These are phyloP conservation scores for Zelostemma sp. DNA, from an alignment of 1,140 invertebrate species.

Conservation along the genomic window DNA sequence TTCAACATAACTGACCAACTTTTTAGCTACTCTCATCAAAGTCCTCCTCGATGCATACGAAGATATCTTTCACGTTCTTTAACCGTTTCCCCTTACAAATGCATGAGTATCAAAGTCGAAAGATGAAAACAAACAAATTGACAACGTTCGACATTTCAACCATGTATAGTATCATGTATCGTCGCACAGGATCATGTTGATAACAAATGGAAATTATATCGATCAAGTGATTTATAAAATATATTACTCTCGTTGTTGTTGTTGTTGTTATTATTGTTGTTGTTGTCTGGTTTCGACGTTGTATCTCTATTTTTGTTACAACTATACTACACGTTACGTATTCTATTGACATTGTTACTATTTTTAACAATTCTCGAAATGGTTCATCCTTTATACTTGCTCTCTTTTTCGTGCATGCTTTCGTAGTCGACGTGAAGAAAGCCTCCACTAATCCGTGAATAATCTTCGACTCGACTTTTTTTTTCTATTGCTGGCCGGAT, in stretches of 20 bases:
- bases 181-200: slow-evolving; percentile 13
- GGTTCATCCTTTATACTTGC: slow-evolving; percentile 33
- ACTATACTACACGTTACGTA: slow-evolving; percentile 46
- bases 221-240: slow-evolving; percentile 7
- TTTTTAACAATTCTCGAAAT: slow-evolving; percentile 43
- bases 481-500: slow-evolving; percentile 77
- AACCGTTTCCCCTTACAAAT: background rate
- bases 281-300: slow-evolving; percentile 56
- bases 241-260: slow-evolving; percentile 49
- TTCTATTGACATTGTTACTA: slow-evolving; percentile 46
- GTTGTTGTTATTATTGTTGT: slow-evolving; percentile 52
- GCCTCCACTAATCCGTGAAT: slow-evolving; percentile 41
- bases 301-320: slow-evolving; percentile 56
- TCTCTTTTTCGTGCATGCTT: slow-evolving; percentile 45
- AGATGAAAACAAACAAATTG: no score
- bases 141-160: no score
- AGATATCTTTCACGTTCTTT: no score
- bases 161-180: slow-evolving; percentile 3
- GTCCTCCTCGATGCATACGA: slow-evolving; percentile 12
- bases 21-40: no score
- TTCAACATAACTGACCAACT: no score
- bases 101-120: slow-evolving; percentile 1
- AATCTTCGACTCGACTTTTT: slow-evolving; percentile 60
- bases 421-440: slow-evolving; percentile 27
- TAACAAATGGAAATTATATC: background rate